Conservation (phyloP, 2,888 invertebrate genomes). For the Athalia cordata region DNA sequence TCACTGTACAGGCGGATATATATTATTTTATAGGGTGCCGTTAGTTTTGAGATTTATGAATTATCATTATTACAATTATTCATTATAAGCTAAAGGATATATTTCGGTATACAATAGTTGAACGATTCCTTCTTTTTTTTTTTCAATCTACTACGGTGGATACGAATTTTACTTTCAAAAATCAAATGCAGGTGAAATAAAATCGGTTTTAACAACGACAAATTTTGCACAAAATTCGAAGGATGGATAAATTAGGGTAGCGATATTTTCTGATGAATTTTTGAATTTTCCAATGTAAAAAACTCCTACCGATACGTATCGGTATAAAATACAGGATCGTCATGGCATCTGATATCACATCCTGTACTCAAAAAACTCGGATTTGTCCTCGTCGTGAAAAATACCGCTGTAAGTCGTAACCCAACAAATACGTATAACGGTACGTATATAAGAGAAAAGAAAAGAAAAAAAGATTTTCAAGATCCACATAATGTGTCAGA, state of each 20-base stretch:
- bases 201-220: too few relatives aligned
- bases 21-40: conserved; percentile 8
- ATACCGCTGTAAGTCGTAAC: conserved; percentile 62
- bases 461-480: conserved; percentile 48
- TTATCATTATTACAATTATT: neutral
- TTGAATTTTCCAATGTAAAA: too few relatives aligned
- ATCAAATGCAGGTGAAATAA: too few relatives aligned
- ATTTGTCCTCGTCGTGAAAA: conserved; percentile 48
- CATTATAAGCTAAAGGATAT: neutral
- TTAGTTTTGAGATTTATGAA: neutral
- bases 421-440: conserved; percentile 48
- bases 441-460: too few relatives aligned
- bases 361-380: conserved; percentile 8
- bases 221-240: too few relatives aligned
- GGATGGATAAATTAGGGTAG: too few relatives aligned
- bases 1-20: neutral
- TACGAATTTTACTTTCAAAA: too few relatives aligned
- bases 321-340: too few relatives aligned
- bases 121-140: neutral
- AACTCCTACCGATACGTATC: too few relatives aligned
- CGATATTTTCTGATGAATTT: too few relatives aligned
- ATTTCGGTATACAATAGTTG: neutral
- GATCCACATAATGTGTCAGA: conserved; percentile 54
- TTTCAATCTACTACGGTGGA: too few relatives aligned
- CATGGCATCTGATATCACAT: too few relatives aligned